These are phyloP conservation scores for Montipora sp. DNA, from an alignment of 64 coral and sea anemone genomes.

Conservation along the genomic window DNA sequence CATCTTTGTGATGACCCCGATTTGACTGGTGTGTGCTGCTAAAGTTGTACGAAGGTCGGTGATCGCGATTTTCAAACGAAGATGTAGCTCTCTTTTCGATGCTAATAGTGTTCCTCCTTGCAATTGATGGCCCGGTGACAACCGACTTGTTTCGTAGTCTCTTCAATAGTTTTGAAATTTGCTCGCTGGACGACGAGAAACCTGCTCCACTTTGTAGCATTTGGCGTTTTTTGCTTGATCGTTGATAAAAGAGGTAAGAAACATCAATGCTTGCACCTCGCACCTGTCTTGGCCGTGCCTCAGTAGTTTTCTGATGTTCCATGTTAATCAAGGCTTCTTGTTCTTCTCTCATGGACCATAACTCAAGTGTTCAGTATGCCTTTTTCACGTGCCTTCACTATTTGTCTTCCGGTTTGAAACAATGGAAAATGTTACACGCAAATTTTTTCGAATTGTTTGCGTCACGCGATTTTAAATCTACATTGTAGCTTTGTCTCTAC, in stretches of 20 bases:
- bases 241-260: neutral
- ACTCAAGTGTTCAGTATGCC: neutral
- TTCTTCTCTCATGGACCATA: slow-evolving; percentile 17
- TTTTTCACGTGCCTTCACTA: neutral
- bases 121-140: neutral
- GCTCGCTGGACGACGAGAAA: neutral
- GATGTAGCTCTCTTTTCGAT: neutral
- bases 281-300: neutral
- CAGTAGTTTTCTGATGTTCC: neutral
- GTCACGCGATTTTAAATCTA: slow-evolving; percentile 10
- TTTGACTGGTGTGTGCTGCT: neutral
- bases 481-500: neutral
- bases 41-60: neutral
- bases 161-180: neutral
- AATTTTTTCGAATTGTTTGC: slow-evolving; percentile 6
- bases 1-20: neutral
- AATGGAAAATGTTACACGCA: neutral
- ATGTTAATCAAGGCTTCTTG: neutral
- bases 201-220: neutral
- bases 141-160: neutral
- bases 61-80: neutral
- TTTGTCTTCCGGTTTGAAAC: neutral
- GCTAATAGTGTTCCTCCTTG: neutral
- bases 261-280: slow-evolving; percentile 2
- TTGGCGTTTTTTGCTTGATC: neutral